Evolutionary conservation across 1,140 invertebrate species (phyloP).

Genomic region (Polyergus mexicanus): DNA sequence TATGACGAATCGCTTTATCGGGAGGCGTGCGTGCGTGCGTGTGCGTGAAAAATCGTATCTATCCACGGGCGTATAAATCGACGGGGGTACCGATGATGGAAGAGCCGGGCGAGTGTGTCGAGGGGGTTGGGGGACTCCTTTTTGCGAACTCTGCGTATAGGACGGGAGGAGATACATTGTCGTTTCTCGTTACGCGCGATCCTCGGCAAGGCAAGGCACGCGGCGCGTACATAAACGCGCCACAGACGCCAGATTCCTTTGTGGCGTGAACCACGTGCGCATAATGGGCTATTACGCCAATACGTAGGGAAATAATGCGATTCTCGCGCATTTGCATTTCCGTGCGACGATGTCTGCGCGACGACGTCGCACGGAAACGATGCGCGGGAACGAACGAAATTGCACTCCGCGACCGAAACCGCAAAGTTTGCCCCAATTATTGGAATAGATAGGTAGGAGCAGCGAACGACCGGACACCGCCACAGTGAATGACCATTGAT

Average conservation of each 20-base stretch:
- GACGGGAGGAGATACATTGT: background rate
- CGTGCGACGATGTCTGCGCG: conserved; percentile 25
- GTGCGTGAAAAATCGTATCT: conserved; percentile 40
- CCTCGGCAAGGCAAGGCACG: conserved; percentile 6
- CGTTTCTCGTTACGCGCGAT: conserved; percentile 19
- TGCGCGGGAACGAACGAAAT: background rate
- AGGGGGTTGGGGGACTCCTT: conserved; percentile 17
- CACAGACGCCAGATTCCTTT: conserved; percentile 67
- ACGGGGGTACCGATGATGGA: conserved; percentile 17
- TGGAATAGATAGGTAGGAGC: background rate
- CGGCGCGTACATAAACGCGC: conserved; percentile 32
- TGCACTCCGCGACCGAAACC: conserved; percentile 23
- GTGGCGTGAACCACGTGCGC: conserved; percentile 73
- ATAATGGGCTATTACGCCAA: conserved; percentile 78
- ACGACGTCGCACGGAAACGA: conserved; percentile 26
- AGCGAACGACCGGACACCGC: background rate
- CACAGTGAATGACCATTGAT: background rate
- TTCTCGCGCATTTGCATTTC: conserved; percentile 66
- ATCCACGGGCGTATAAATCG: conserved; percentile 45
- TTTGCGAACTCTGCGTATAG: background rate
- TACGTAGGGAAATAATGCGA: conserved; percentile 70
- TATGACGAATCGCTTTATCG: conserved; percentile 45
- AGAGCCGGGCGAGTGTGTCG: conserved; percentile 5
- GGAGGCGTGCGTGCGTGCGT: background rate
- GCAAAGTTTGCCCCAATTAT: conserved; percentile 29